These are phyloP conservation scores for Ochropleura plecta DNA, from an alignment of 2,888 invertebrate genomes.

Conservation along the genomic window DNA sequence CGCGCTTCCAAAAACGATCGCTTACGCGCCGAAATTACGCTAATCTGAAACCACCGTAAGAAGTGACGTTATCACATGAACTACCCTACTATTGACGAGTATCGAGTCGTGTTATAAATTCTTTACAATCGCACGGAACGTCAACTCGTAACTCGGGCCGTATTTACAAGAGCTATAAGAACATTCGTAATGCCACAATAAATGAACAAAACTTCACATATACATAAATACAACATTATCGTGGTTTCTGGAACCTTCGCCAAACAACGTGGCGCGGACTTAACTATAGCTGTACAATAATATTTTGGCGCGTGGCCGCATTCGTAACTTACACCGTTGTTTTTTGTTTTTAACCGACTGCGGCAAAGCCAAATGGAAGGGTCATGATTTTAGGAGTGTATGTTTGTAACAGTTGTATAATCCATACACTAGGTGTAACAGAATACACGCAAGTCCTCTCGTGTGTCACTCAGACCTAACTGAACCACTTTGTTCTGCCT, in stretches of 20 bases:
- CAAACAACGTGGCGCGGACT: background rate
- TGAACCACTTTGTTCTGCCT: too few species aligned
- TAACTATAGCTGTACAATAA: background rate
- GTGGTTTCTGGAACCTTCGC: background rate
- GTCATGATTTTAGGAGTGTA: background rate
- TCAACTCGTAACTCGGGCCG: background rate
- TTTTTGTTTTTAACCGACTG: background rate
- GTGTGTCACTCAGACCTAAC: too few species aligned
- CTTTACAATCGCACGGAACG: too few species aligned
- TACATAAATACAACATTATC: background rate
- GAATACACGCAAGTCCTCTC: too few species aligned
- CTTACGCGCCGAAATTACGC: too few species aligned
- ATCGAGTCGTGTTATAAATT: too few species aligned
- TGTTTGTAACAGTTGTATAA: too few species aligned
- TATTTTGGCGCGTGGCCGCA: background rate
- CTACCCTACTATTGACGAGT: too few species aligned
- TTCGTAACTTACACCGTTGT: background rate
- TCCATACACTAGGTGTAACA: too few species aligned
- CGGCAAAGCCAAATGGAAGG: background rate
- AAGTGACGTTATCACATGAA: too few species aligned
- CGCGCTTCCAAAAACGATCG: too few species aligned
- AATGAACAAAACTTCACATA: background rate
- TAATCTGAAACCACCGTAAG: too few species aligned
- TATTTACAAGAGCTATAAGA: constrained; percentile 16
- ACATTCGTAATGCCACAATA: background rate